Conservation (phyloP, 2,113 vertebrate genomes). For the Osmerus mordax region DNA sequence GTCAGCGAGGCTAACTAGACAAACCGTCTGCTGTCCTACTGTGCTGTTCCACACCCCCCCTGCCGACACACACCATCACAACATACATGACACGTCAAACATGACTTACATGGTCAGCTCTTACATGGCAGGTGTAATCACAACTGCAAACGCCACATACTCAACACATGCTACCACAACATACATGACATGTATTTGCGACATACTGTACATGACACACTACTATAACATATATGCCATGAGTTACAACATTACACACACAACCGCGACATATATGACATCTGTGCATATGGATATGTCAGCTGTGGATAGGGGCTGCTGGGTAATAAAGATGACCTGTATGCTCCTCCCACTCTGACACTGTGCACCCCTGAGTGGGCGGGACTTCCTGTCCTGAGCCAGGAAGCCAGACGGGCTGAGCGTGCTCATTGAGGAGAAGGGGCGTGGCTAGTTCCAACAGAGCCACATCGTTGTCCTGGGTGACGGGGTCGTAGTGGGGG, state of each 20-base stretch:
- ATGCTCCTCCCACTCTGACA: slow-evolving; percentile 46
- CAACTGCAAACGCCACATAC: too few species aligned
- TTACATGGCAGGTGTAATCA: too few species aligned
- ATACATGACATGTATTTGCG: too few species aligned
- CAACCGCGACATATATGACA: too few species aligned
- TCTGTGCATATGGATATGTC: neutral
- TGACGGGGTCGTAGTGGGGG: slow-evolving; percentile 43
- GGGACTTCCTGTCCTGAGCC: slow-evolving; percentile 19
- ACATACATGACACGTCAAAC: too few species aligned
- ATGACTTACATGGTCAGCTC: too few species aligned
- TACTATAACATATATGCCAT: too few species aligned
- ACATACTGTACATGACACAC: too few species aligned
- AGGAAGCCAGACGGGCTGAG: slow-evolving; percentile 49
- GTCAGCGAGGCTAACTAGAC: slow-evolving; percentile 33
- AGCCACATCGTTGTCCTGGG: slow-evolving; percentile 49
- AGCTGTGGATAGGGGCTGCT: too few species aligned
- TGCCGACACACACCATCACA: neutral
- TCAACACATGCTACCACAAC: too few species aligned
- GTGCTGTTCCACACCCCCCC: slow-evolving; percentile 44
- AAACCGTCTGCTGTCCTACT: slow-evolving; percentile 53
- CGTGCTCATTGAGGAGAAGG: slow-evolving; percentile 35
- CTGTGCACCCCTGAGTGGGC: slow-evolving; percentile 33
- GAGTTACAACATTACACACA: too few species aligned
- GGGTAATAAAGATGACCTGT: slow-evolving; percentile 31
- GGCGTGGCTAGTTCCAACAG: slow-evolving; percentile 37